Evolutionary conservation across 2,113 vertebrate genomes (phyloP).

Genomic region (Capreolus pygargus): DNA sequence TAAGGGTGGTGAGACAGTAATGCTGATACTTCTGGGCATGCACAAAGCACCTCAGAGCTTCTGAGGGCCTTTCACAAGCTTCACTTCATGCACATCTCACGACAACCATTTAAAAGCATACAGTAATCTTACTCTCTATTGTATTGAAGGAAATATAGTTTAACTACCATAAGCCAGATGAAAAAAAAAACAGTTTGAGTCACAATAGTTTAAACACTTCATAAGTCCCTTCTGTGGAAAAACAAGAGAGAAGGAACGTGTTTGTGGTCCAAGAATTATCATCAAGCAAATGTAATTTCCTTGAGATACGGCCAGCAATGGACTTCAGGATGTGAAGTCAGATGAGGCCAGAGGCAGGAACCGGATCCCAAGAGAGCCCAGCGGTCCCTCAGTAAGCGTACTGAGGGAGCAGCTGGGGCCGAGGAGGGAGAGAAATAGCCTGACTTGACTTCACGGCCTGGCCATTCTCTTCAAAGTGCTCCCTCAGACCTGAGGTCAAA

Average conservation of each 20-base stretch:
- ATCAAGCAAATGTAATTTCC: neutral
- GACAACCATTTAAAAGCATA: too few species aligned
- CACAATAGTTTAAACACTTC: neutral
- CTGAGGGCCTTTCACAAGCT: neutral
- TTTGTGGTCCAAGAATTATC: neutral
- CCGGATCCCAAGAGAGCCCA: neutral
- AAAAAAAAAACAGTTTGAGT: neutral
- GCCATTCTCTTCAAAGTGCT: neutral
- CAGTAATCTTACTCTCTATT: neutral
- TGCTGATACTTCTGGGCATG: neutral
- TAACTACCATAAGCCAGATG: neutral
- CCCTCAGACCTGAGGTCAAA: constrained; percentile 32
- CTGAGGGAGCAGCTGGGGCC: neutral
- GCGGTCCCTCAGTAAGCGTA: neutral
- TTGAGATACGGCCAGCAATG: neutral
- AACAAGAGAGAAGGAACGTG: neutral
- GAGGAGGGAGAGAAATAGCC: neutral
- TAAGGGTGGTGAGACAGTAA: neutral
- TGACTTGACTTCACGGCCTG: neutral
- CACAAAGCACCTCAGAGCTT: neutral
- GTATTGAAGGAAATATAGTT: neutral
- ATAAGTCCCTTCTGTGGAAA: neutral
- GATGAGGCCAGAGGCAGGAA: neutral
- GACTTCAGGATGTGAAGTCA: neutral
- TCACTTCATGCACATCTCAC: neutral